Conservation (phyloP, 2,888 invertebrate species). For the Chesias legatella region DNA sequence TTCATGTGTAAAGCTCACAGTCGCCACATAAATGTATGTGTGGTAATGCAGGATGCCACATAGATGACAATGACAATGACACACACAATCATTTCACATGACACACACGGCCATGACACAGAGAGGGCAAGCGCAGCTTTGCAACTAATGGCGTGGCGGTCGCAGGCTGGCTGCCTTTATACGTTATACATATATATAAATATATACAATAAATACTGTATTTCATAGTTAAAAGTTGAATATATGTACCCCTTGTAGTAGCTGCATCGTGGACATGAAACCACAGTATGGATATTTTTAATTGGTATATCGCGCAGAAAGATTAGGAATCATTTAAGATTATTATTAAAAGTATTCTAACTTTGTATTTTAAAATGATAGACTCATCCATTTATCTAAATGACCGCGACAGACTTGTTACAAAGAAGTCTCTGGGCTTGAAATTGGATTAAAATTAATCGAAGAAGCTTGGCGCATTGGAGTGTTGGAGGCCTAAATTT, state of each 20-base stretch:
- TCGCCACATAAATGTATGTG: not conserved
- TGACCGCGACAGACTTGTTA: too few relatives aligned
- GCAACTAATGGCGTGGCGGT: slow-evolving; percentile 29
- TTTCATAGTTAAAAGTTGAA: slow-evolving; percentile 8
- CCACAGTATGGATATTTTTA: too few relatives aligned
- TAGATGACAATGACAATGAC: not conserved
- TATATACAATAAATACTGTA: slow-evolving; percentile 33
- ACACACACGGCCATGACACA: slow-evolving; percentile 39
- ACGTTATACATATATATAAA: slow-evolving; percentile 38
- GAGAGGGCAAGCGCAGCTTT: slow-evolving; percentile 67
- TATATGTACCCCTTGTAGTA: slow-evolving; percentile 4
- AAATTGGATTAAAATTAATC: too few relatives aligned
- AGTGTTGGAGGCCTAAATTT: too few relatives aligned
- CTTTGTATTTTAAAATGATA: too few relatives aligned
- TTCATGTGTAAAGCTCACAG: not conserved
- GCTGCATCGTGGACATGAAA: slow-evolving; percentile 5
- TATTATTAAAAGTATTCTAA: too few relatives aligned
- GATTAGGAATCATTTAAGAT: too few relatives aligned
- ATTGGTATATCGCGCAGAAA: too few relatives aligned
- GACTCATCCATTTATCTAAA: too few relatives aligned
- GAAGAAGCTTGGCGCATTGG: too few relatives aligned
- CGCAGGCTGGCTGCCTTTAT: slow-evolving; percentile 75
- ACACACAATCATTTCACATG: slow-evolving; percentile 47
- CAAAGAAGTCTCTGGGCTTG: too few relatives aligned
- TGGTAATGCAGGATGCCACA: not conserved